Conservation (phyloP, 2,888 invertebrate genomes). For the Diarsia brunnea region DNA sequence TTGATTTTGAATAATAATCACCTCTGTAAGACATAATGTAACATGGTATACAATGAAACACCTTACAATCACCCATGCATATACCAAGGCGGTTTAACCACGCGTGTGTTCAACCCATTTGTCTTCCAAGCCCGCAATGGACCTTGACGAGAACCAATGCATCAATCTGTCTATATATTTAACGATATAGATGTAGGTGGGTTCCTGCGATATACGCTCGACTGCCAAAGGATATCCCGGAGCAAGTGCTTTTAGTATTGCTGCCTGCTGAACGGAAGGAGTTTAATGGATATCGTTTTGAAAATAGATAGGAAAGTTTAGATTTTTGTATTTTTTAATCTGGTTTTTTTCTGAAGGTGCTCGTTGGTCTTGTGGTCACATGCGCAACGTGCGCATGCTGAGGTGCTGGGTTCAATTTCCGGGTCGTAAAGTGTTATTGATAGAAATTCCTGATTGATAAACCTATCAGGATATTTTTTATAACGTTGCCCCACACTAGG, state of each 20-base stretch:
- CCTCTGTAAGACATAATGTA: too few species aligned
- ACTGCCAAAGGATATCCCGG: constrained; percentile 45
- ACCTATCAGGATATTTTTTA: too few species aligned
- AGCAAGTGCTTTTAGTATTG: constrained; percentile 38
- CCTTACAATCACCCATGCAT: background rate
- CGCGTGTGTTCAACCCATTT: constrained; percentile 72
- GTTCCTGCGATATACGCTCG: constrained; percentile 27
- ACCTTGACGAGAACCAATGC: constrained; percentile 73
- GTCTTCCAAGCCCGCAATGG: constrained; percentile 73
- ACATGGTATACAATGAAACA: too few species aligned
- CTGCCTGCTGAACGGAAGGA: constrained; percentile 15
- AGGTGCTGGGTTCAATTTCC: too few species aligned
- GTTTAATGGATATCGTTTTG: constrained; percentile 14
- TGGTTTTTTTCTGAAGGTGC: too few species aligned
- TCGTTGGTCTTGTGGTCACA: too few species aligned
- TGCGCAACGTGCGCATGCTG: too few species aligned
- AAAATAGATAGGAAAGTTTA: constrained; percentile 7
- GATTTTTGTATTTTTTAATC: constrained; percentile 1
- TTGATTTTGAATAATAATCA: too few species aligned
- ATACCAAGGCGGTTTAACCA: constrained; percentile 62
- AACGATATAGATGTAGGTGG: constrained; percentile 9
- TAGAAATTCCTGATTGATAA: too few species aligned
- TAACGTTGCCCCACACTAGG: too few species aligned
- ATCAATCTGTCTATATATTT: constrained; percentile 63
- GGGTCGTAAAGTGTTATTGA: too few species aligned